phyloP scores from a whole-genome alignment of 2,888 invertebrate genomes.

The Tenthredo scrophulariae region DNA sequence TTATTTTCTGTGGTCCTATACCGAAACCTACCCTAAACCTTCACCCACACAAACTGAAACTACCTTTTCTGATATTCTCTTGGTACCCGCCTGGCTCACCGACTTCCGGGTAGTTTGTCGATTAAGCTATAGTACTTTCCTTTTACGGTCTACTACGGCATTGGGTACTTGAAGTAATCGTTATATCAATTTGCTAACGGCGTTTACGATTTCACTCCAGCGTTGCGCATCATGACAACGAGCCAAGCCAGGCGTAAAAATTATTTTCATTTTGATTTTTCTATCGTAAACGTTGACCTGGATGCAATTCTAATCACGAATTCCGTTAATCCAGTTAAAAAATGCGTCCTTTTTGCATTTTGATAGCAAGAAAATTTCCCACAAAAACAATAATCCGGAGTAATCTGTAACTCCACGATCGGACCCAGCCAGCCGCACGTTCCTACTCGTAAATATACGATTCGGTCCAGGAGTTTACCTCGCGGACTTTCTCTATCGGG shows the following conservation, averaged over 20 bases:
- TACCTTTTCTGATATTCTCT: not conserved
- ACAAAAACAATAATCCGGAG: not conserved
- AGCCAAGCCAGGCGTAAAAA: not conserved
- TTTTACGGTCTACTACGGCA: constrained; percentile 21
- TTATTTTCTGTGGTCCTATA: not conserved
- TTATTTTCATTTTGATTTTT: not conserved
- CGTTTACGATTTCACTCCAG: constrained; percentile 17
- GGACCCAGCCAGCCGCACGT: not conserved
- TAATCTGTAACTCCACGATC: constrained; percentile 21
- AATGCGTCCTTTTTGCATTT: too few relatives aligned
- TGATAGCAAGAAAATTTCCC: not conserved
- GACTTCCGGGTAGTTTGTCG: constrained; percentile 27
- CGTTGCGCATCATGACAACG: constrained; percentile 11
- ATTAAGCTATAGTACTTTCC: constrained; percentile 13
- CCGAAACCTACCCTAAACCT: not conserved
- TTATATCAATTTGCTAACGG: constrained; percentile 38
- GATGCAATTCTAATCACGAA: not conserved
- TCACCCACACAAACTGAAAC: not conserved
- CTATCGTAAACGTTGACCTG: not conserved
- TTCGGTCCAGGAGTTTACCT: constrained; percentile 32
- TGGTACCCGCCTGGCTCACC: not conserved
- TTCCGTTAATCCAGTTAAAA: not conserved
- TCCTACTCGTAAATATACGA: constrained; percentile 23
- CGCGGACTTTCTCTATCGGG: constrained; percentile 49
- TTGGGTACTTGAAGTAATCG: constrained; percentile 30